Evolutionary conservation across 2,113 vertebrate genomes (phyloP), one percentile per base, ranked within the genome.

Genomic region (Neoarius graeffei): DNA sequence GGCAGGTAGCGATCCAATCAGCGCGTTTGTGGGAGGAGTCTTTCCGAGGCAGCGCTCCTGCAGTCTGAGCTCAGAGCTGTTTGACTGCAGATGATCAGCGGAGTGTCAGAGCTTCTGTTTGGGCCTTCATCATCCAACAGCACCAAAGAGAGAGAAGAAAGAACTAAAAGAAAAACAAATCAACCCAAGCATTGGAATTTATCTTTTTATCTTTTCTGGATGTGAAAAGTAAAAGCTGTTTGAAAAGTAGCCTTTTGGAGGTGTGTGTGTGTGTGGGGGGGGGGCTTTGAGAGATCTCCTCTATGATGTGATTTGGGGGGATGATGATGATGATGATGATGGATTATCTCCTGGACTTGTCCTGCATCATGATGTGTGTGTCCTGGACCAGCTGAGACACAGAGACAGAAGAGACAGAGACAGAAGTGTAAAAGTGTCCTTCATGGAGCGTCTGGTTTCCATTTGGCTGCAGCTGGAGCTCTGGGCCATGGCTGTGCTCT

Each of bases 401-500:
- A 74, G 42, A 77, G 42, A 62, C 25, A 56, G 30, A n/a, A 57
- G 52, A 30, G 27, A 27, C 42, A 50, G 48, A 71, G 59, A 57
- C 64, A 9, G 50, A 25, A 85, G 81, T 76, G 19, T 66, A 56
- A 84, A 87, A 52, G 54, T 62, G 30, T 62, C 10, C 74, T 56
- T 94, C 93, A 97, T 97, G 96, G 96, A 96, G 94, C 96, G 96
- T 92, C 95, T 95, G 92, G 92, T 96, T 93, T 96, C 95, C 92
- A 90, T 97, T 87, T 97, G 96, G 96, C 95, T 97, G 90, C 96
- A 96, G 92, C 94, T 97, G 91, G 96, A 97, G 87, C 94, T 97
- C 81, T 97, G 96, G 90, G 96, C 96, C 89, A 96, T 97, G 96
- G 96, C 96, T 54, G 93, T 96, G 85, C 94, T 97, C 90, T 94